A percentile compares a stretch with the other conserved stretches of the same genome.
Conservation (phyloP, 2,888 invertebrate species). For the Pardosa pseudoannulata region DNA sequence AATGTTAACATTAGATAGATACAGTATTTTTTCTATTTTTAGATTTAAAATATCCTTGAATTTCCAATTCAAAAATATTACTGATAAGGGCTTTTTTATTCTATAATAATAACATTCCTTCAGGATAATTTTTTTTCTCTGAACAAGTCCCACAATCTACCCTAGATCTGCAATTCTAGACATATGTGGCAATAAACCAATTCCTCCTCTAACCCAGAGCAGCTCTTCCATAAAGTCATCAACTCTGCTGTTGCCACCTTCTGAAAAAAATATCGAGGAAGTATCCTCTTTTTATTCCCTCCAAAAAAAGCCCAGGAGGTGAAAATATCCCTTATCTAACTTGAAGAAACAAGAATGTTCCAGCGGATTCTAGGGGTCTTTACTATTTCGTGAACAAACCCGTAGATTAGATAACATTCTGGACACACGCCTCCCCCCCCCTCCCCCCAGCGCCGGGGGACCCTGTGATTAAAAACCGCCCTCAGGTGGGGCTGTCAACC, state of each 20-base stretch:
- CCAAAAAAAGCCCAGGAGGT: constrained; percentile 11
- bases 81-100: too few species aligned
- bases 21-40: too few species aligned
- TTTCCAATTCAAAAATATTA: too few species aligned
- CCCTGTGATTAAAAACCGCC: constrained; percentile 26
- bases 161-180: too few species aligned
- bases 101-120: too few species aligned
- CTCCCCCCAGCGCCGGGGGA: background rate
- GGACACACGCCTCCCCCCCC: background rate
- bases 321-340: background rate
- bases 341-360: background rate
- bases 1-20: too few species aligned
- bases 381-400: constrained; percentile 65
- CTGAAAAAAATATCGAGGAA: constrained; percentile 2
- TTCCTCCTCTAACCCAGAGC: too few species aligned
- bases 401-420: constrained; percentile 53
- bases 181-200: too few species aligned
- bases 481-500: constrained; percentile 31
- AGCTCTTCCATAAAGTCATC: constrained; percentile 7
- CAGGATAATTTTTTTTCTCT: too few species aligned
- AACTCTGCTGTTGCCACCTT: background rate
- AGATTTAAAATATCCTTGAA: too few species aligned
- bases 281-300: background rate
- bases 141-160: too few species aligned
- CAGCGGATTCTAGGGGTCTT: constrained; percentile 35